Evolutionary conservation across 2,888 invertebrate species (phyloP).

Genomic region (Platycheirus rosarum): DNA sequence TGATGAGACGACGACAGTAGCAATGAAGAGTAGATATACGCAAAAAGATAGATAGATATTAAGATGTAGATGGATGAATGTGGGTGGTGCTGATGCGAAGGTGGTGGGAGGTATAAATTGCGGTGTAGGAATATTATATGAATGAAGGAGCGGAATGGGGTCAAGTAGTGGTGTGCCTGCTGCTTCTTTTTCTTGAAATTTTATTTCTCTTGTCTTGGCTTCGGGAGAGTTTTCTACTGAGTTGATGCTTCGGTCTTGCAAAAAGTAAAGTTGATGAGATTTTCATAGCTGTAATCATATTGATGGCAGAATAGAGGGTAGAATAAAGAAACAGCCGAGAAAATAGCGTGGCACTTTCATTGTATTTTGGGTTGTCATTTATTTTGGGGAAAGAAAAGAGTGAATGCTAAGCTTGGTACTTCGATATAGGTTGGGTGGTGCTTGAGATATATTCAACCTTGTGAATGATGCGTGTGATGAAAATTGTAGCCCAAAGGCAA

Average conservation of each 20-base stretch:
- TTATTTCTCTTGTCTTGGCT: constrained; percentile 15
- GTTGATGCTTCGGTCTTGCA: constrained; percentile 15
- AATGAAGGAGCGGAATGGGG: constrained; percentile 65
- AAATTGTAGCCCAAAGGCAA: constrained; percentile 36
- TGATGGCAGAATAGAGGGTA: constrained; percentile 27
- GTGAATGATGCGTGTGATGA: constrained; percentile 43
- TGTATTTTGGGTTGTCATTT: constrained; percentile 35
- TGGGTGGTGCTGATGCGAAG: neutral
- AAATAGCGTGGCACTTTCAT: constrained; percentile 33
- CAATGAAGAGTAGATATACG: constrained; percentile 18
- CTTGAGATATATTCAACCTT: constrained; percentile 36
- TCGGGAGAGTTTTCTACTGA: constrained; percentile 31
- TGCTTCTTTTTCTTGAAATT: constrained; percentile 23
- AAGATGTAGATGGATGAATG: constrained; percentile 27
- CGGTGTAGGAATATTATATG: constrained; percentile 30
- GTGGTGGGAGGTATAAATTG: constrained; percentile 17
- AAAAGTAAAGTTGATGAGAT: constrained; percentile 63
- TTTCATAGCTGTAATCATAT: constrained; percentile 64
- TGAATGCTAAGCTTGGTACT: neutral
- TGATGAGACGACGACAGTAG: constrained; percentile 15
- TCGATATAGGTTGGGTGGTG: constrained; percentile 4
- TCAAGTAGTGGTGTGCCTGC: constrained; percentile 51
- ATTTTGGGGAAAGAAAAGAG: neutral
- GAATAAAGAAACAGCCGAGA: neutral
- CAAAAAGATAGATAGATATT: constrained; percentile 43